Percentiles rank a stretch among this genome's conserved stretches.
Conservation (phyloP, 2,888 invertebrate genomes). For the Hoplodrina blanda region DNA sequence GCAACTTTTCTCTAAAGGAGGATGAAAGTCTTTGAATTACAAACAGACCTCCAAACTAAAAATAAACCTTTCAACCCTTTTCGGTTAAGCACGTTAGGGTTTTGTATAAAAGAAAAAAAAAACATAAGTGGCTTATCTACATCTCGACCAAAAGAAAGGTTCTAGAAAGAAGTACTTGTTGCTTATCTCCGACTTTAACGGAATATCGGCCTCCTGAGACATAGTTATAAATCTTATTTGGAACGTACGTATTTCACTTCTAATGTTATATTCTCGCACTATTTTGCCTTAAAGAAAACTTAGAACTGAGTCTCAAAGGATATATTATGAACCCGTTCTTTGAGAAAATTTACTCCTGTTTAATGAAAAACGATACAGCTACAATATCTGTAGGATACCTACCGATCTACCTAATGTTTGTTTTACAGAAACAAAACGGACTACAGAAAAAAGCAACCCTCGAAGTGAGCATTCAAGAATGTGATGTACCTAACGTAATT, state of each 20-base stretch:
- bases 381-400: not conserved
- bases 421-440: conserved; percentile 5
- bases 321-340: not conserved
- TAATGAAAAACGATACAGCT: not conserved
- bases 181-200: conserved; percentile 50
- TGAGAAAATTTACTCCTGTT: not conserved
- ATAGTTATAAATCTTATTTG: conserved; percentile 54
- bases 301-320: conserved; percentile 15
- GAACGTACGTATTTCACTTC: conserved; percentile 39
- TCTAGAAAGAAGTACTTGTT: conserved; percentile 49
- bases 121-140: conserved; percentile 32
- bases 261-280: not conserved
- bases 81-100: conserved; percentile 3
- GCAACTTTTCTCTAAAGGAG: conserved; percentile 10
- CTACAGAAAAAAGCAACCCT: conserved; percentile 3
- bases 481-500: conserved; percentile 19
- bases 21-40: not conserved
- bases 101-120: conserved; percentile 22
- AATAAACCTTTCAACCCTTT: conserved; percentile 45
- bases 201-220: conserved; percentile 41
- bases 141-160: conserved; percentile 22
- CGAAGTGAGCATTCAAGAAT: not conserved
- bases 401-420: not conserved
- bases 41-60: conserved; percentile 39
- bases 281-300: conserved; percentile 17